Evolutionary conservation across 2,888 invertebrate genomes (phyloP), one percentile per base, ranked within the genome.

Genomic region (Sarcophaga subvicina): DNA sequence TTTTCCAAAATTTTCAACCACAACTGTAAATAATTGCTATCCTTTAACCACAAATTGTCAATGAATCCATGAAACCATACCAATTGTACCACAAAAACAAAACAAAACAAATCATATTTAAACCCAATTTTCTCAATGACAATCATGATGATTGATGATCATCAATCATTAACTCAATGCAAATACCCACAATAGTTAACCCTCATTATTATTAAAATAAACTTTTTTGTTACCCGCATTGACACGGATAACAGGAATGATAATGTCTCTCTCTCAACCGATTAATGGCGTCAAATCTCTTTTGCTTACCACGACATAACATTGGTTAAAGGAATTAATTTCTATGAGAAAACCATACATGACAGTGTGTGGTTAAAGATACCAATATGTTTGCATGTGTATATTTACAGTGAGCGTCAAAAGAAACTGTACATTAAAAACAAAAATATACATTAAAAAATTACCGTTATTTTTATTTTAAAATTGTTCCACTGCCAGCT

Each of bases 81-180:
- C 8, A 37, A 6, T 37, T 37, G 37, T 37, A 37, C 8, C 37
- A 37, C 37, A 37, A 8, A 10, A 37, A 37, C 37, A 37, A 8
- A 37, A 37, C 37, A 37, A 37, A 37, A 37, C 6, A 49, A 49
- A 49, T 1, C 49, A 49, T 4, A 4, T 54, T 54, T 17, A 10
- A 54, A 54, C 0, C 37, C 37, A 22, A 22, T n/a, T 54, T n/a
- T 49, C 11, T 3, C 47, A 47, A 49, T 20, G 20, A 69, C 12
- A 49, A 49, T 37, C 37, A 37, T 37, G 1, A 37, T 37, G 37
- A 37, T 37, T 37, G 37, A 37, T 37, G 37, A 37, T 17, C 22
- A 70, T 49, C 69, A 49, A 49, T 70, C 47, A 70, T 70, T 14
- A 12, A 54, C 49, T 14, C 12, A 47, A 54, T 17, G 54, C 54